These are phyloP conservation scores for Pantala flavescens DNA, from an alignment of 1,140 invertebrate genomes.

Conservation along the genomic window DNA sequence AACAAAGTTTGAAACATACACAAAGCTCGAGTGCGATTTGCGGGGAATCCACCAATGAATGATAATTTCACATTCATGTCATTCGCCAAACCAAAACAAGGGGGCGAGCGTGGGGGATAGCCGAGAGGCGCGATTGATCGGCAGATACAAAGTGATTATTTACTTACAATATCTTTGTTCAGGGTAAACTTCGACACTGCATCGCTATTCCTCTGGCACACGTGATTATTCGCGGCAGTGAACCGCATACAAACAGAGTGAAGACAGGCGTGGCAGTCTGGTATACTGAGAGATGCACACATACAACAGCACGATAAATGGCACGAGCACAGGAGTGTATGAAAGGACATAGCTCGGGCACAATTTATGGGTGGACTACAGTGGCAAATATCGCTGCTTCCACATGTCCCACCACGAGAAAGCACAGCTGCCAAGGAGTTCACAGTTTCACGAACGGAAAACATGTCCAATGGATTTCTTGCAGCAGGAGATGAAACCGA, in stretches of 20 bases:
- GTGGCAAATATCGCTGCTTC: constrained; percentile 11
- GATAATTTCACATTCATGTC: too few relatives aligned
- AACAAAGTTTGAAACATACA: too few relatives aligned
- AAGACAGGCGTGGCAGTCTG: constrained; percentile 57
- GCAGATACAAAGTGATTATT: too few relatives aligned
- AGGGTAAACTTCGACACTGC: constrained; percentile 40
- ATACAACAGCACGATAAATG: constrained; percentile 43
- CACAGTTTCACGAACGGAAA: constrained; percentile 29
- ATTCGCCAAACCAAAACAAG: too few relatives aligned
- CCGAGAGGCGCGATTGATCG: too few relatives aligned
- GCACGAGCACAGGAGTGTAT: constrained; percentile 3
- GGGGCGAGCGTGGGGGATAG: too few relatives aligned
- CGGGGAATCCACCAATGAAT: too few relatives aligned
- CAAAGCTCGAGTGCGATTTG: too few relatives aligned
- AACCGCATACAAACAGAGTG: constrained; percentile 48
- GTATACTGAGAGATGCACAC: constrained; percentile 47
- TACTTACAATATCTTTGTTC: constrained; percentile 43
- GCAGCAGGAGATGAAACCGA: constrained; percentile 12
- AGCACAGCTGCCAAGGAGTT: constrained; percentile 25
- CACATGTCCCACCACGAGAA: neutral
- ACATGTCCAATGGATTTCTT: constrained; percentile 28
- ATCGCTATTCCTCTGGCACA: constrained; percentile 46
- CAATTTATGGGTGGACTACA: neutral
- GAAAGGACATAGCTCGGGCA: constrained; percentile 16
- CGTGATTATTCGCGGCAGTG: constrained; percentile 35